Percentiles rank a stretch among this genome's conserved stretches.
Conservation (phyloP, 2,797 vertebrate species). For the Capromys pilorides region DNA sequence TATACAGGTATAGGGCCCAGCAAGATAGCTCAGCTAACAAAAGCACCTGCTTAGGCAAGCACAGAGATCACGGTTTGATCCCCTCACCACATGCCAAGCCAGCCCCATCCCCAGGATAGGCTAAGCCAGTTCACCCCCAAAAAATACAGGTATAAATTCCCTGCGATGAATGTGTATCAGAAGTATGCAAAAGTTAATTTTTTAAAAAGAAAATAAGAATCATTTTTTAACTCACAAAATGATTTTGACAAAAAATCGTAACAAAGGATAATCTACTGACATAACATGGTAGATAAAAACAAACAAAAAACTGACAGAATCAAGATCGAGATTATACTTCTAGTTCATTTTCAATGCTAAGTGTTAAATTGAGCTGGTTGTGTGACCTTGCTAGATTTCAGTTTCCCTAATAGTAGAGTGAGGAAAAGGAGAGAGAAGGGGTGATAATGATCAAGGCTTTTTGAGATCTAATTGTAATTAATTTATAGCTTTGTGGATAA, state of each 20-base stretch:
- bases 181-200: neutral
- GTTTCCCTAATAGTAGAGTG: neutral
- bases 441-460: constrained; percentile 18
- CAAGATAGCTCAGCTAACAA: too few relatives aligned
- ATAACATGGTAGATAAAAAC: neutral
- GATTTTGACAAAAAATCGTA: constrained; percentile 34
- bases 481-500: constrained; percentile 21
- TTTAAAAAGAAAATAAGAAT: constrained; percentile 20
- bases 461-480: constrained; percentile 51
- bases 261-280: constrained; percentile 11
- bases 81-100: too few relatives aligned
- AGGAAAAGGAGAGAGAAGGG: neutral
- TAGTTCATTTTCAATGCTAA: neutral
- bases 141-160: neutral
- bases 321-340: neutral
- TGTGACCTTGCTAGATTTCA: neutral
- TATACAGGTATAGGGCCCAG: neutral
- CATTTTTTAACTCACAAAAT: constrained; percentile 44
- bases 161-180: neutral
- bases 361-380: neutral
- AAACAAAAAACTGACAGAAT: neutral
- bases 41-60: too few relatives aligned
- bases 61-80: too few relatives aligned
- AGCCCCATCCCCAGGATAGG: too few relatives aligned
- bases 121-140: too few relatives aligned